Base-by-base conservation (phyloP, 2,797 vertebrate species). In the Scolopax bukidnonensis region DNA sequence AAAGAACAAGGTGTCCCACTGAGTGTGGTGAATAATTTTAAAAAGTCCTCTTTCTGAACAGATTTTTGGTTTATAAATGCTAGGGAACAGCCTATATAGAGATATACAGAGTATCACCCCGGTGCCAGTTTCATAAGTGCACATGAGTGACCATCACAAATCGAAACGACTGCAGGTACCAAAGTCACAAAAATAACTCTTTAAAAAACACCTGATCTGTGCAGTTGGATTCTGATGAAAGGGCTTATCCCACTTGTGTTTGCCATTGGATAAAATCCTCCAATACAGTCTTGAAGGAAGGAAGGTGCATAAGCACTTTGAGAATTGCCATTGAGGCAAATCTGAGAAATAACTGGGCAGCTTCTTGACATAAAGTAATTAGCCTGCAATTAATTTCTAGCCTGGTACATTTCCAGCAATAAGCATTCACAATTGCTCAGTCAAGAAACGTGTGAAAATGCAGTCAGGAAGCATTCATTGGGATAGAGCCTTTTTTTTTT, bases 361-460 rank as follows among this genome's bases (percentile, higher is more conserved):
- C 28, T 82, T 93, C 60, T 77, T 88, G 65, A 80, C 20, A 41
- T 65, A 51, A 88, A 91, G 56, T 74, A 90, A 93, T 93, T 84
- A 94, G 38, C n/a, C 53, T 28, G 64, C 67, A 87, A 93, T 93
- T 90, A 90, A 89, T 80, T 77, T 84, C 87, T 64, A 82, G 45
- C 45, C 84, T 87, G 60, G 67, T 57, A 88, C 18, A 36, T 80
- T 94, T 88, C 47, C 56, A 84, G 51, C 60, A 81, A 84, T 64
- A 87, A 90, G 41, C 25, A 78, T 14, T 14, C n/a, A 80, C 10
- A 27, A 82, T 60, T 86, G 33, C 18, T 93, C 45, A 80, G 71
- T 56, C 61, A 90, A 86, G 40, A 73, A 89, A 88, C 41, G 80
- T 61, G 70, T 91, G 89, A 94, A 95, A 92, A 76, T 25, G 32